A percentile compares a stretch with the other conserved stretches of the same genome.
Evolutionary conservation across 1,140 invertebrate species (phyloP).

Genomic region (Calycopis cecrops): DNA sequence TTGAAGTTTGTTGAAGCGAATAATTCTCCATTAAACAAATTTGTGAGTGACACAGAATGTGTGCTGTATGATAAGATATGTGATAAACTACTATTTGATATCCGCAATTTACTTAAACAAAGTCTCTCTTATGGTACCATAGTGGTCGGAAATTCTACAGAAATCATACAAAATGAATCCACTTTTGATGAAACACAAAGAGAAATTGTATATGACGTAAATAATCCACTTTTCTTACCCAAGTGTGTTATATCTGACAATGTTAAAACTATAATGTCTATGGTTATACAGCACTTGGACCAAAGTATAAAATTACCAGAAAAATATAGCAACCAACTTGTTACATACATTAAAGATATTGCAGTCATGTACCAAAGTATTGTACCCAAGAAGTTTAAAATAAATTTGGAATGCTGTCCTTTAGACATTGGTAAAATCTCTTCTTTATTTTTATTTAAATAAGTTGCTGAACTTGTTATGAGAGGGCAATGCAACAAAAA

Average conservation of each 20-base stretch:
- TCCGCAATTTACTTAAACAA: slow-evolving; percentile 46
- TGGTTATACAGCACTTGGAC: slow-evolving; percentile 62
- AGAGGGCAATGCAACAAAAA: neutral
- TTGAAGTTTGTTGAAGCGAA: slow-evolving; percentile 57
- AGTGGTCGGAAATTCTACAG: slow-evolving; percentile 34
- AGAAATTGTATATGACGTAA: slow-evolving; percentile 43
- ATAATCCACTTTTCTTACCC: slow-evolving; percentile 55
- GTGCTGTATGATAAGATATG: slow-evolving; percentile 65
- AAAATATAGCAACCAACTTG: slow-evolving; percentile 47
- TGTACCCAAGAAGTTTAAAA: slow-evolving; percentile 60
- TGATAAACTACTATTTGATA: slow-evolving; percentile 57
- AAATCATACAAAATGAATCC: slow-evolving; percentile 41
- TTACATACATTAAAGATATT: slow-evolving; percentile 60
- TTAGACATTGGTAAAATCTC: slow-evolving; percentile 61
- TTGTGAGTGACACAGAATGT: slow-evolving; percentile 57
- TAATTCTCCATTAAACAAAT: slow-evolving; percentile 58
- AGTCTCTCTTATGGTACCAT: slow-evolving; percentile 53
- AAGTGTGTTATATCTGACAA: slow-evolving; percentile 63
- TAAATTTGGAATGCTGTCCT: slow-evolving; percentile 57
- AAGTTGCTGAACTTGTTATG: no score
- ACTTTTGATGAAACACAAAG: slow-evolving; percentile 45
- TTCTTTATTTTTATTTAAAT: slow-evolving; percentile 2
- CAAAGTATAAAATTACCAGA: slow-evolving; percentile 55
- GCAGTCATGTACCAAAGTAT: slow-evolving; percentile 64
- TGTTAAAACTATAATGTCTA: slow-evolving; percentile 53